Evolutionary conservation across 2,888 invertebrate genomes (phyloP), one percentile per base, ranked within the genome.

Genomic region (Nezara viridula): DNA sequence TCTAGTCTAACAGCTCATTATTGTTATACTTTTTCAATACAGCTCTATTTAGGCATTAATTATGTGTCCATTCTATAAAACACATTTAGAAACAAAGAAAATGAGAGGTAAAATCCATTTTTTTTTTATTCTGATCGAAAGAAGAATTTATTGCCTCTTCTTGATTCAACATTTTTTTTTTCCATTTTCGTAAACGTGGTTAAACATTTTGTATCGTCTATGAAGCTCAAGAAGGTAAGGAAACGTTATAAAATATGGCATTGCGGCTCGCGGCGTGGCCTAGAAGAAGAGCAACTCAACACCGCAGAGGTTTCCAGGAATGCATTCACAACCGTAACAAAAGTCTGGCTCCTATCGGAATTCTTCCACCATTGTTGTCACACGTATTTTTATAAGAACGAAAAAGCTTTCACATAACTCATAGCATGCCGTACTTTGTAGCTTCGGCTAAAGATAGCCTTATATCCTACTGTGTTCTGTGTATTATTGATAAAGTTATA

Each of bases 301-400:
- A 73, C 19, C 32, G 66, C 66, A 19, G 66, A 37, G 66, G 37
- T 73, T 73, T 37, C 66, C 37, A 16, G 37, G 66, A 73, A 73
- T 73, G 66, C 19, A 73, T 73, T 73, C 27, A 60, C 12, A n/a
- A 27, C 60, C 60, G 66, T 73, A 73, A 73, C 66, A 73, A 73
- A 73, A 73, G 32, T 73, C 27, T 27, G 37, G 32, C 32, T 37
- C 21, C 66, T 37, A 73, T 73, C 66, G 66, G 66, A 19, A 73
- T 73, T 73, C 66, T 73, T 73, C 66, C 66, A 37, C 66, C 66
- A 37, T 73, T 73, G 66, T 73, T 73, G 66, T 19, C 66, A 73
- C 66, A 32, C 32, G 0, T 66, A 66, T 66, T 73, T 37, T 73
- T 73, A 73, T 73, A 73, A 37, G 66, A 37, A 73, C 37, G 66